Conservation (phyloP, 35 echinoderm and acorn worm genomes). For the Heliocidaris tuberculata region DNA sequence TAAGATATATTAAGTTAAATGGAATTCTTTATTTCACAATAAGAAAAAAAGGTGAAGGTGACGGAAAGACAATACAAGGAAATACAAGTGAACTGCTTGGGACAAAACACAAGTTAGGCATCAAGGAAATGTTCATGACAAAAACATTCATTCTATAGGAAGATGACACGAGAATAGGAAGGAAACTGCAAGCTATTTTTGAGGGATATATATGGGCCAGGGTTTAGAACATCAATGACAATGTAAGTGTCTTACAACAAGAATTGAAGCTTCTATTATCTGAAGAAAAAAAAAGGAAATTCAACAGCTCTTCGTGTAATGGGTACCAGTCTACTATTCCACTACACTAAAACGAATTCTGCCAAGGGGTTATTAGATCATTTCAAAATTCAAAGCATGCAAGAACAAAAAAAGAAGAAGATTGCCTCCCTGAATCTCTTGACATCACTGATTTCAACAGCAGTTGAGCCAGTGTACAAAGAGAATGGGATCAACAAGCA, state of each 20-base stretch:
- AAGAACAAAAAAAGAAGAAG: no score
- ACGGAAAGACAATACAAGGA: background rate
- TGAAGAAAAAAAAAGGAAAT: background rate
- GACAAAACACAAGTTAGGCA: background rate
- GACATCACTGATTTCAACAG: background rate
- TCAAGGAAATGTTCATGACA: background rate
- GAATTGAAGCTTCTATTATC: background rate
- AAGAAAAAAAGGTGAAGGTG: background rate
- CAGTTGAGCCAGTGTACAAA: background rate
- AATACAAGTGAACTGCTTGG: background rate
- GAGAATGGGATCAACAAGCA: background rate
- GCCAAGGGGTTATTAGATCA: background rate
- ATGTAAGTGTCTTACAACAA: background rate
- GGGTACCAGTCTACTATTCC: background rate
- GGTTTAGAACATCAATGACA: slow-evolving; percentile 6
- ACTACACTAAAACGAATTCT: background rate
- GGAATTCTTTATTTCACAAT: background rate
- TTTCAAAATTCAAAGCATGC: background rate
- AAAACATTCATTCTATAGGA: background rate
- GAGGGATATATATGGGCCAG: slow-evolving; percentile 3
- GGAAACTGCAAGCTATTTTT: background rate
- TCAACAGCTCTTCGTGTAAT: background rate
- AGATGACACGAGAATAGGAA: background rate
- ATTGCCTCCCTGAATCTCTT: background rate
- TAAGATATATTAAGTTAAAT: no score